A percentile compares a stretch with the other conserved stretches of the same genome.
Conservation (phyloP, 2,797 vertebrate genomes). For the Gastrophryne carolinensis region DNA sequence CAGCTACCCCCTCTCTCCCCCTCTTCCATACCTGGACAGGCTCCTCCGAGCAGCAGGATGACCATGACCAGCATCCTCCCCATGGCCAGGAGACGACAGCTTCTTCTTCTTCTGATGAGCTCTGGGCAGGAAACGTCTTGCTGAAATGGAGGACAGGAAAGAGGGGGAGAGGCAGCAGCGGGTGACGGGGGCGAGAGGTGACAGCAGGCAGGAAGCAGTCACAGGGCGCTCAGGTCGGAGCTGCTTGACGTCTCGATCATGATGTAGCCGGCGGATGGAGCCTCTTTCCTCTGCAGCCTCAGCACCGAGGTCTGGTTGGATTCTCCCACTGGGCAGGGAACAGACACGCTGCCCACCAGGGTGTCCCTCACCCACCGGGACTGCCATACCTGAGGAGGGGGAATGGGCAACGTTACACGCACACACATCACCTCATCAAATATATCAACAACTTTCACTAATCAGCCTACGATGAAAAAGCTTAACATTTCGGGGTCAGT, state of each 20-base stretch:
- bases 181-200: conserved; percentile 19
- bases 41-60: background rate
- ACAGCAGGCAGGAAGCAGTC: conserved; percentile 58
- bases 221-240: conserved; percentile 61
- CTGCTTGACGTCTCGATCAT: conserved; percentile 73
- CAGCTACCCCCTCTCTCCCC: background rate
- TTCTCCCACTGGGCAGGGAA: conserved; percentile 66
- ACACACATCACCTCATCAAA: too few species aligned
- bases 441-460: too few species aligned
- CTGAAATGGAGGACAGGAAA: conserved; percentile 17
- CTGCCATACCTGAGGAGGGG: conserved; percentile 74
- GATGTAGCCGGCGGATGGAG: conserved; percentile 54
- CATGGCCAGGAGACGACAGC: conserved; percentile 26
- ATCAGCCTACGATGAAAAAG: too few species aligned
- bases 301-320: conserved; percentile 64
- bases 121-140: background rate
- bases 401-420: too few species aligned
- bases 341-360: conserved; percentile 64
- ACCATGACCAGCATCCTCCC: conserved; percentile 1
- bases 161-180: conserved; percentile 27
- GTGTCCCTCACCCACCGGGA: conserved; percentile 69
- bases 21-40: conserved; percentile 8
- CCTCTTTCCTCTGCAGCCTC: conserved; percentile 57
- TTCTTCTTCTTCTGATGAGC: background rate
- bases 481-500: too few species aligned